Conservation (phyloP, 2,113 vertebrate species). For the Regulus satrapa region DNA sequence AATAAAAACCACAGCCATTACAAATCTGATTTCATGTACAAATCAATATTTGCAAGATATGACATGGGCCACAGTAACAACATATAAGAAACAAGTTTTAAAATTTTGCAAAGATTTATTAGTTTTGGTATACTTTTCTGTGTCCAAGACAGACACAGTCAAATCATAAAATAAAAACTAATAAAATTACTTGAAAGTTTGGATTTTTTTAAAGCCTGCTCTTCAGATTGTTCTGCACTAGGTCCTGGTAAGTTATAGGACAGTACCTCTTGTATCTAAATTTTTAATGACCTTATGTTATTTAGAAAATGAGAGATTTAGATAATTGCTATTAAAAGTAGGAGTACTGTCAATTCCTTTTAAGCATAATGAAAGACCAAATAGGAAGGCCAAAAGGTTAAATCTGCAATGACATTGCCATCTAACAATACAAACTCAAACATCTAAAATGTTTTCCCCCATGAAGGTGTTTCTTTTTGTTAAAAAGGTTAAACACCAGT, state of each 20-base stretch:
- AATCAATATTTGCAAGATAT: slow-evolving; percentile 18
- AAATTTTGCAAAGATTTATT: background rate
- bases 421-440: background rate
- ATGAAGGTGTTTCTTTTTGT: background rate
- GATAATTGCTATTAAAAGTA: background rate
- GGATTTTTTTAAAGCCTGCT: background rate
- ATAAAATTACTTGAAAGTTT: background rate
- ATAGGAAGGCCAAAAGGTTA: background rate
- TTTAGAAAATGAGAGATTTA: background rate
- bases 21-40: background rate
- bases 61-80: background rate
- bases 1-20: background rate
- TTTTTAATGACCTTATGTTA: background rate
- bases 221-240: background rate
- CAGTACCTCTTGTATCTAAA: background rate
- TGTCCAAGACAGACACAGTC: background rate
- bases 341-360: background rate
- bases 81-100: background rate
- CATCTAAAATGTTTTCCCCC: background rate
- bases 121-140: background rate
- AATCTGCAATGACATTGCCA: background rate
- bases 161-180: rapidly evolving
- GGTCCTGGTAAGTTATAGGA: background rate
- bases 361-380: background rate
- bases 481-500: background rate